Base-by-base conservation (phyloP, 2,888 invertebrate species). In the Cataglyphis rosenhaueri region DNA sequence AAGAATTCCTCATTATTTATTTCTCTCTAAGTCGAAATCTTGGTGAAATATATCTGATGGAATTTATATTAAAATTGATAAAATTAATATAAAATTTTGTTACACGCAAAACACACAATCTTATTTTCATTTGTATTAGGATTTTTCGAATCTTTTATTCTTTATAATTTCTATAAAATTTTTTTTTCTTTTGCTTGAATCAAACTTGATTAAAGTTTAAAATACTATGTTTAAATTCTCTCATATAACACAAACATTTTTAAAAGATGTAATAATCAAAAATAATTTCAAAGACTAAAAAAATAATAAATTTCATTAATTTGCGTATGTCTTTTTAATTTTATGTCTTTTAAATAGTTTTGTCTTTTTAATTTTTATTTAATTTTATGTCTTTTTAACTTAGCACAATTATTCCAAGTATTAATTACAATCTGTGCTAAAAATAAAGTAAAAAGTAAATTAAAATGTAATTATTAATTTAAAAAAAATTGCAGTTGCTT, bases 1-100 rank as follows among this genome's bases (percentile, higher is more conserved):
- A 12, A 48, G 41, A 25, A 44, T 79, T 62, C 41, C 29, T 59
- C 4, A 8, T n/a, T 38, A 52, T 10, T 76, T 41, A 76, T 62
- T 70, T n/a, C n/a, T 62, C 57, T n/a, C n/a, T 4, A 25, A 10
- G 8, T 18, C 21, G 25, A 9, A 38, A 55, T 66, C 18, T 8
- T 18, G 15, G 0, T 1, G 15, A 25, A 25, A 59, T 71, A 71
- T 25, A 18, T 52, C 2, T n/a, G 2, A 52, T 8, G n/a, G 1
- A 52, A 52, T 4, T 48, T 52, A 52, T 52, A 52, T 52, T 52
- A n/a, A 52, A 52, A 52, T 52, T 52, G 2, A 1, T 52, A 8
- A 52, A 52, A 52, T 52, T 52, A 52, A 8, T 52, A 8, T n/a
- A 52, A n/a, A 52, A 52, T 2, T 2, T 52, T 52, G 8, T 6